These are phyloP conservation scores for Mesoligia furuncula DNA, from an alignment of 2,888 invertebrate genomes.

Conservation along the genomic window DNA sequence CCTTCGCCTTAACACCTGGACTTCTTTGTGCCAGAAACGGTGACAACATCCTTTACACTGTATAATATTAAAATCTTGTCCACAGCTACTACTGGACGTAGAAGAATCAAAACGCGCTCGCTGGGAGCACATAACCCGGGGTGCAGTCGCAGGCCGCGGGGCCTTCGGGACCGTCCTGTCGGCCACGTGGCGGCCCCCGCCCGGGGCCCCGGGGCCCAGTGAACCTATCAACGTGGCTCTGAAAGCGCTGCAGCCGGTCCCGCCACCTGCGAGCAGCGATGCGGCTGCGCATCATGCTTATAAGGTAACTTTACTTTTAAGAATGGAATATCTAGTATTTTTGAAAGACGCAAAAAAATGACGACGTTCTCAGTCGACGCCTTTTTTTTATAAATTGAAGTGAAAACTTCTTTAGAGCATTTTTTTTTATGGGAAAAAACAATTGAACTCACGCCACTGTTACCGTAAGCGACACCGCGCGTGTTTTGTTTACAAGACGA, in stretches of 20 bases:
- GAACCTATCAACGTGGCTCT: constrained; percentile 92
- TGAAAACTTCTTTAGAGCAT: too few species aligned
- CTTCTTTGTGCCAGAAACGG: too few species aligned
- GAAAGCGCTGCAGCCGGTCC: constrained; percentile 98
- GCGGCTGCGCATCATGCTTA: constrained; percentile 79
- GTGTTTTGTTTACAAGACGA: too few species aligned
- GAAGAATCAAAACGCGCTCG: constrained; percentile 95
- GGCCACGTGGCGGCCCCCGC: constrained; percentile 91
- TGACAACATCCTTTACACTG: too few species aligned
- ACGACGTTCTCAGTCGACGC: too few species aligned
- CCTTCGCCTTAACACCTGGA: too few species aligned
- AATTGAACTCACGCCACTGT: too few species aligned
- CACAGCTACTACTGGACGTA: constrained; percentile 95
- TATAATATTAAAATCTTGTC: neutral
- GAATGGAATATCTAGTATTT: too few species aligned
- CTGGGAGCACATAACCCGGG: constrained; percentile 94
- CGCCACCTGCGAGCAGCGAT: constrained; percentile 91
- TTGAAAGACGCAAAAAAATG: too few species aligned
- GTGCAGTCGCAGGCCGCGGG: constrained; percentile 96
- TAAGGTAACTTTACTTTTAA: constrained; percentile 69
- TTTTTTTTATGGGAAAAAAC: too few species aligned
- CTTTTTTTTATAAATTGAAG: too few species aligned
- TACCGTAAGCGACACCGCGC: too few species aligned
- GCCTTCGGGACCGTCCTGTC: constrained; percentile 99
- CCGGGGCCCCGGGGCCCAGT: constrained; percentile 81